A percentile compares a stretch with the other conserved stretches of the same genome.
These are phyloP conservation scores for Morinoia aosen DNA, from an alignment of 2,888 invertebrate genomes.

Conservation along the genomic window DNA sequence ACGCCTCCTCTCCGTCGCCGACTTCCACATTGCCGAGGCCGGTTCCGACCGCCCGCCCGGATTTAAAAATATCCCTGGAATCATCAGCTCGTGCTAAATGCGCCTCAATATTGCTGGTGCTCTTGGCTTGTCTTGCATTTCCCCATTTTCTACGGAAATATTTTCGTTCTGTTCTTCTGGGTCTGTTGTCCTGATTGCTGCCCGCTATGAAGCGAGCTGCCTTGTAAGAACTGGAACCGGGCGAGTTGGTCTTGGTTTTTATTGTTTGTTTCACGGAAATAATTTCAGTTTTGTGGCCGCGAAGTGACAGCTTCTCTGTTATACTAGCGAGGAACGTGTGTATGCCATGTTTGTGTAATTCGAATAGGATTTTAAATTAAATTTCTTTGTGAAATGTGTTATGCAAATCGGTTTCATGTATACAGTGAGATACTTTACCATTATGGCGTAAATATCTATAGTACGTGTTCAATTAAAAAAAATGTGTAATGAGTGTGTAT, in stretches of 20 bases:
- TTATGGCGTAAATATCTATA: background rate
- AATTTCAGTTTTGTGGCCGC: background rate
- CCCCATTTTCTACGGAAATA: background rate
- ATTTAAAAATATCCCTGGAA: background rate
- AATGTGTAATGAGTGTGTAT: background rate
- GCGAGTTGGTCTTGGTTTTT: background rate
- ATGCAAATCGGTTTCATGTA: background rate
- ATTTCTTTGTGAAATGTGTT: background rate
- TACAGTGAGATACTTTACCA: background rate
- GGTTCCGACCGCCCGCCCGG: background rate
- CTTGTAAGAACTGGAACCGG: background rate
- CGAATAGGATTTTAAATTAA: background rate
- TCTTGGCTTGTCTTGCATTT: background rate
- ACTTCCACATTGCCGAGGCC: background rate
- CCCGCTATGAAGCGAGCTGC: background rate
- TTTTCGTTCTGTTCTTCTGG: background rate
- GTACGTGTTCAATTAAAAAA: background rate
- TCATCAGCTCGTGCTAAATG: background rate
- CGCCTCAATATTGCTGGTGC: background rate
- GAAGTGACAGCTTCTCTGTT: background rate
- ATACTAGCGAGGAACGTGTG: background rate
- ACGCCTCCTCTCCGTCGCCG: conserved; percentile 20
- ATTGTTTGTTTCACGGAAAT: background rate
- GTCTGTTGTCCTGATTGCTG: background rate
- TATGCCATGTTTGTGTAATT: background rate